These are phyloP conservation scores for Callitettix versicolor DNA, from an alignment of 1,140 invertebrate species.

Conservation along the genomic window DNA sequence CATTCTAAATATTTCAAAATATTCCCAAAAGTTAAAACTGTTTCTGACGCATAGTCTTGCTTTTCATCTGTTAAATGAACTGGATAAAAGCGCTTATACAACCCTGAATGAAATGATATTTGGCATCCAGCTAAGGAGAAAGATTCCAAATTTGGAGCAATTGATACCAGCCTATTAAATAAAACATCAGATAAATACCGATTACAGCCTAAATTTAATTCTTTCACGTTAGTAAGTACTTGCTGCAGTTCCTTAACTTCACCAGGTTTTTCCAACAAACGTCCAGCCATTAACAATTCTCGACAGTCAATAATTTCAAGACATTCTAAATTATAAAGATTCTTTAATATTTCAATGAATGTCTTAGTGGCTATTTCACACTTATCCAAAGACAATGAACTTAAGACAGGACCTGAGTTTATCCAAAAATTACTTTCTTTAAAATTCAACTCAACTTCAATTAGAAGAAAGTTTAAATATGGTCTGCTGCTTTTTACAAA, in stretches of 20 bases:
- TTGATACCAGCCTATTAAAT: slow-evolving; percentile 50
- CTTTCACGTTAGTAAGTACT: slow-evolving; percentile 43
- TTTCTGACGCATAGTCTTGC: slow-evolving; percentile 44
- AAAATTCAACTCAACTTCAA: slow-evolving; percentile 43
- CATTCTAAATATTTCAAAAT: slow-evolving; percentile 43
- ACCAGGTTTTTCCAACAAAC: slow-evolving; percentile 44
- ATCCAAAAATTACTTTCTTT: slow-evolving; percentile 37
- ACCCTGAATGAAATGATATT: slow-evolving; percentile 53
- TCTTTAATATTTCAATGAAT: slow-evolving; percentile 44
- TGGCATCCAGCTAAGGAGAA: slow-evolving; percentile 52
- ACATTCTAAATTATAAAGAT: slow-evolving; percentile 41
- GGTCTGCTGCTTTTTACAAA: slow-evolving; percentile 35
- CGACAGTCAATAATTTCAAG: slow-evolving; percentile 51
- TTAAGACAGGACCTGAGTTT: slow-evolving; percentile 33
- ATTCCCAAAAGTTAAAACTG: slow-evolving; percentile 57
- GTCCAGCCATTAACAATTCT: slow-evolving; percentile 59
- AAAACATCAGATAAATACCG: slow-evolving; percentile 59
- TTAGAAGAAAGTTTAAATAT: slow-evolving; percentile 45
- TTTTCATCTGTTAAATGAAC: slow-evolving; percentile 27
- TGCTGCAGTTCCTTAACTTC: slow-evolving; percentile 38
- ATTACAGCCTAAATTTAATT: slow-evolving; percentile 49
- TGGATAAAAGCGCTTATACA: slow-evolving; percentile 54
- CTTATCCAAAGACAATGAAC: slow-evolving; percentile 38
- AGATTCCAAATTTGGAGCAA: slow-evolving; percentile 44
- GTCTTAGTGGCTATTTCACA: slow-evolving; percentile 51